Percentiles rank a stretch among this genome's conserved stretches.
These are phyloP conservation scores for Ganaspis sp. DNA, from an alignment of 1,140 invertebrate genomes.

Conservation along the genomic window DNA sequence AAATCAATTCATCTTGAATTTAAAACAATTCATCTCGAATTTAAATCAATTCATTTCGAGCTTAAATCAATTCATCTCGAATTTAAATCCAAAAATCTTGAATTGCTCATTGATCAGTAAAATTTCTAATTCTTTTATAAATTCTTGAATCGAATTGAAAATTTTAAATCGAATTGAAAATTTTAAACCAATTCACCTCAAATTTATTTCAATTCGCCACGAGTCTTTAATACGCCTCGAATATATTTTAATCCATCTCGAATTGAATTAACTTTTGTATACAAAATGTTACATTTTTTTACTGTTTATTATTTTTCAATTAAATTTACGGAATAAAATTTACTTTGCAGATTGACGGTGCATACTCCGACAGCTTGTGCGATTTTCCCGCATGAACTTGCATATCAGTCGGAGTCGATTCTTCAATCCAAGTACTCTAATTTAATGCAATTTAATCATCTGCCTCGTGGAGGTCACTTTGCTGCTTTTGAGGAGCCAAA, in stretches of 20 bases:
- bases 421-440: conserved; percentile 80
- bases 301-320: background rate
- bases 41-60: background rate
- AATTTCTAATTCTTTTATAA: no score
- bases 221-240: no score
- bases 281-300: no score
- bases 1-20: conserved; percentile 42
- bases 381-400: conserved; percentile 81
- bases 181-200: no score
- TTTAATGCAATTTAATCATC: conserved; percentile 80
- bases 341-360: conserved; percentile 78
- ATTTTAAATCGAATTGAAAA: no score
- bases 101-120: no score
- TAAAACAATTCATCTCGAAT: conserved; percentile 13
- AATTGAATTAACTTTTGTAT: no score
- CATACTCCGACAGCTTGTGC: conserved; percentile 81
- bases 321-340: conserved; percentile 33
- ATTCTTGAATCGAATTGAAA: no score
- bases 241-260: no score
- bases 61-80: no score
- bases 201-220: no score
- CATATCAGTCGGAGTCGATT: conserved; percentile 78
- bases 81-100: no score
- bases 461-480: conserved; percentile 88
- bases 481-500: conserved; percentile 88